Evolutionary conservation across 1,140 invertebrate species (phyloP), one percentile per base, ranked within the genome.

Genomic region (Meteorus sp.): DNA sequence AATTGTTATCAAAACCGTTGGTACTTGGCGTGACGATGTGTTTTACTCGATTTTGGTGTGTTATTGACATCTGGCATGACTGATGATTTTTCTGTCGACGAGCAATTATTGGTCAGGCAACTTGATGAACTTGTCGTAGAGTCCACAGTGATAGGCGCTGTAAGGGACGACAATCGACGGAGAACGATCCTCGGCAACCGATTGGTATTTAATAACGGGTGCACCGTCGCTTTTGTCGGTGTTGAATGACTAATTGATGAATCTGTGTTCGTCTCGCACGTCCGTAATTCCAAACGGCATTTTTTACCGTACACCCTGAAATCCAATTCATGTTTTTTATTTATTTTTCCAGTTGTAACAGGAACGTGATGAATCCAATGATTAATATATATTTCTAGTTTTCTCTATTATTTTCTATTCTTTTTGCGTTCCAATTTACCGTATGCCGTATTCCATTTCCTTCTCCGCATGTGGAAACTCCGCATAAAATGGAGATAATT

Each of bases 381-480:
- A n/a, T n/a, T n/a, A n/a, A n/a, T n/a, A n/a, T n/a, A n/a, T n/a
- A n/a, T n/a, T n/a, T n/a, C n/a, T n/a, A n/a, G n/a, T n/a, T n/a
- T n/a, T n/a, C n/a, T n/a, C n/a, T n/a, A n/a, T n/a, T n/a, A n/a
- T n/a, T n/a, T n/a, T n/a, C n/a, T n/a, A n/a, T 45, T 43, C 13
- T 43, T 19, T 43, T 43, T 5, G 11, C 6, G n/a, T 4, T 5
- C 6, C 6, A 39, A 39, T 31, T 31, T 35, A 76, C 75, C 66
- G 69, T 55, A 62, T 67, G 52, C 68, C 66, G 22, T 11, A 29
- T 19, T 74, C 71, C 33, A 78, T 67, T 53, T 76, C 72, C 19
- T 67, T 64, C 37, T 79, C 74, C 7, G 79, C 51, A 20, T 73
- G 59, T 9, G 76, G 76, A 67, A 76, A 74, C 37, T 80, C 75